Base-by-base conservation (phyloP, 2,113 vertebrate genomes). In the Meriones unguiculatus region DNA sequence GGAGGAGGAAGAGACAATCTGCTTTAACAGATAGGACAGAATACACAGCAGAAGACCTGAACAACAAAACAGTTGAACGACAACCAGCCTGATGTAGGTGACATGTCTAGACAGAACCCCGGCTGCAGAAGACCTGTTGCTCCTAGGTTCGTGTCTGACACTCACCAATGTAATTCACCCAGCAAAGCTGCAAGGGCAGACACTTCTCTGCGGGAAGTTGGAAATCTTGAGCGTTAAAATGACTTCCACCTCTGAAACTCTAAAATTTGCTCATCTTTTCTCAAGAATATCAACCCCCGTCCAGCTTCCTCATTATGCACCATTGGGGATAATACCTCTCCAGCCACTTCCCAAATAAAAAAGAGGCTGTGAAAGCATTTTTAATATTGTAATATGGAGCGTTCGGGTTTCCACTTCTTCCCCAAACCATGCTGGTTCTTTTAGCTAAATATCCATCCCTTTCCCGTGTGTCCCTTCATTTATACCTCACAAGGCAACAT, bases 201-300 rank as follows among this genome's bases (percentile, higher is more conserved):
- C 41, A 38, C 20, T 86, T 54, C 52, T 91, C 28, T 97, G 20
- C 38, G 91, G 7, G 25, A 95, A 89, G 76, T 86, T 92, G 18
- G 57, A 65, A n/a, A 59, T 81, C 22, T 82, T 91, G 30, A 81
- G 81, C 93, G 70, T 87, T 78, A 95, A 93, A 62, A 92, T 64
- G 30, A 96, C n/a, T 94, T 76, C 67, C 46, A 90, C 28, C 30
- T 93, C 85, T 85, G 65, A 96, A 78, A 93, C 94, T 89, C 91
- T 96, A 91, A 97, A 95, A 94, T 89, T 52, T 94, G 54, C 70
- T 97, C 69, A 96, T 95, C 59, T 82, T 86, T 98, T 97, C 95
- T 76, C 73, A 97, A 95, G 91, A 97, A 96, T 72, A 67, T 73
- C 32, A 85, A 4, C 46, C 35, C 32, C 46, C 14, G 67, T 62